Evolutionary conservation across 2,113 vertebrate genomes (phyloP).

Genomic region (Megaleporinus macrocephalus): DNA sequence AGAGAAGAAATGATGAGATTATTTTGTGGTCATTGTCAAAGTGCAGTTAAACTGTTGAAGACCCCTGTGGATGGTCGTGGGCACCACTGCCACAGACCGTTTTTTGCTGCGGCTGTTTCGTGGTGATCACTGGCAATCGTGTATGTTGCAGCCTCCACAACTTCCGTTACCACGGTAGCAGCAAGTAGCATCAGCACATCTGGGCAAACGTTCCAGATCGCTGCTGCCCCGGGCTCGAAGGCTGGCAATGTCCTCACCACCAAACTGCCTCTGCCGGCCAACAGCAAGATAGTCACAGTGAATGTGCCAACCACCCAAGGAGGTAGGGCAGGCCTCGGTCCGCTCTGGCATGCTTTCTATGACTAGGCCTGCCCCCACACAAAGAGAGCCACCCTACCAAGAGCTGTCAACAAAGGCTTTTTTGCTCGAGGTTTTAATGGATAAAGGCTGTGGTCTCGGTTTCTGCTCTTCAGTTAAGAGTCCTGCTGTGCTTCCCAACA

Average conservation of each 20-base stretch:
- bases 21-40: background rate
- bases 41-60: no score
- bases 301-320: conserved; percentile 97
- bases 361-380: conserved; percentile 50
- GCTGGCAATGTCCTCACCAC: conserved; percentile 94
- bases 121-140: conserved; percentile 66
- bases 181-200: conserved; percentile 86
- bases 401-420: background rate
- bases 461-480: background rate
- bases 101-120: conserved; percentile 55
- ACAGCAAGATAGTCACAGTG: conserved; percentile 99
- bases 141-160: conserved; percentile 87
- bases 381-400: conserved; percentile 1
- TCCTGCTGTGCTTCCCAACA: background rate
- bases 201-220: conserved; percentile 96
- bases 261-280: conserved; percentile 96
- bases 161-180: conserved; percentile 85
- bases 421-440: background rate
- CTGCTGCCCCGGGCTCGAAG: conserved; percentile 89
- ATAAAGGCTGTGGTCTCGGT: background rate
- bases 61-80: conserved; percentile 69
- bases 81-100: conserved; percentile 82
- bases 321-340: conserved; percentile 82
- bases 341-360: conserved; percentile 44
- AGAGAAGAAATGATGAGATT: no score